A percentile compares a stretch with the other conserved stretches of the same genome.
These are phyloP conservation scores for Entomobrya proxima DNA, from an alignment of 2,888 invertebrate genomes.

Conservation along the genomic window DNA sequence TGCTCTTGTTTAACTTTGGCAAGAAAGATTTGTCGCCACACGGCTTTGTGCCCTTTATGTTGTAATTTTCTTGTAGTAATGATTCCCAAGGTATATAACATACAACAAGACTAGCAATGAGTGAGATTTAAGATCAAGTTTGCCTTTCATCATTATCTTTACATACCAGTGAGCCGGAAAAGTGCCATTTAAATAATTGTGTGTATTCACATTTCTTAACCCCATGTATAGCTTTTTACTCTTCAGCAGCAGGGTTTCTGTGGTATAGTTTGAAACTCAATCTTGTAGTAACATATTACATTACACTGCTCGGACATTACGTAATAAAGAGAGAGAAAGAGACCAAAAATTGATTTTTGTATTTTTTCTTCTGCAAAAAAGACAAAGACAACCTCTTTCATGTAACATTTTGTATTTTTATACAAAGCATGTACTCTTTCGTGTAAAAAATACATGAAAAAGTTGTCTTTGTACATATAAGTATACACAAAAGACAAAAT, in stretches of 20 bases:
- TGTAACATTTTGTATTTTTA: constrained; percentile 19
- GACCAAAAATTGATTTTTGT: constrained; percentile 19
- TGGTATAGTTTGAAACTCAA: not conserved
- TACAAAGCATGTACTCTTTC: not conserved
- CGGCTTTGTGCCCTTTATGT: no score
- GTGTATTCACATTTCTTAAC: not conserved
- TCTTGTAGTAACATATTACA: not conserved
- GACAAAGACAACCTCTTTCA: constrained; percentile 26
- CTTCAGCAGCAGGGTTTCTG: not conserved
- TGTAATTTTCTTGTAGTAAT: not conserved
- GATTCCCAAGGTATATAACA: not conserved
- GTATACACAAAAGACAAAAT: no score
- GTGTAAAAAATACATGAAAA: not conserved
- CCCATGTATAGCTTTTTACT: not conserved
- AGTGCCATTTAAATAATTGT: not conserved
- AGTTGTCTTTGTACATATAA: not conserved
- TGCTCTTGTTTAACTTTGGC: no score
- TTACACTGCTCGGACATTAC: not conserved
- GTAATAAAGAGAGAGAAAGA: not conserved
- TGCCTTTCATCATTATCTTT: not conserved
- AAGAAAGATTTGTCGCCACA: no score
- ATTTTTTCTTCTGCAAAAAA: not conserved
- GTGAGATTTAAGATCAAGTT: not conserved
- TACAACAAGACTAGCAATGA: not conserved
- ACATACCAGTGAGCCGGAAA: not conserved